Evolutionary conservation across 2,888 invertebrate genomes (phyloP).

Genomic region (Tenthredo notha): DNA sequence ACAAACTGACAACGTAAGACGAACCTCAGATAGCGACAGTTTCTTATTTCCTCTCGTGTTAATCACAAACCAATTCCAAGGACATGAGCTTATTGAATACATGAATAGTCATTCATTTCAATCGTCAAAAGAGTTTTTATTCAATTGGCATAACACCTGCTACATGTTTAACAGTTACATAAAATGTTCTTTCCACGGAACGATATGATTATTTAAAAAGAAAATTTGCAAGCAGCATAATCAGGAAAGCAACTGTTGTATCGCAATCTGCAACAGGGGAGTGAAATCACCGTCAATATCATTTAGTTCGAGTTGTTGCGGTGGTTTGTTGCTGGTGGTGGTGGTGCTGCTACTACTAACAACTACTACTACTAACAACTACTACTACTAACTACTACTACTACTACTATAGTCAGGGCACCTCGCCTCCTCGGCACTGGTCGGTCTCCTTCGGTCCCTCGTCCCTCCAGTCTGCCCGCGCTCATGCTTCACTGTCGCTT

Average conservation of each 20-base stretch:
- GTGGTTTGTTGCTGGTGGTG: not conserved
- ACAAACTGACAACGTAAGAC: not conserved
- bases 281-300: not conserved
- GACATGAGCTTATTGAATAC: not conserved
- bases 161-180: too few relatives aligned
- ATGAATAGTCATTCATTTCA: too few relatives aligned
- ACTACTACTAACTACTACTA: not conserved
- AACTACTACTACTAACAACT: not conserved
- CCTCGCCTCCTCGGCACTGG: not conserved
- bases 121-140: too few relatives aligned
- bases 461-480: not conserved
- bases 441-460: not conserved
- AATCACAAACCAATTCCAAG: not conserved
- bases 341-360: not conserved
- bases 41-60: not conserved
- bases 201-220: too few relatives aligned
- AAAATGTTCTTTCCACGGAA: too few relatives aligned
- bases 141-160: too few relatives aligned
- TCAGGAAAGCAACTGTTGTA: not conserved
- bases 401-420: not conserved
- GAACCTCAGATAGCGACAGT: not conserved
- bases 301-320: not conserved
- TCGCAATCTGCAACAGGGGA: not conserved
- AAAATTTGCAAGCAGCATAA: not conserved
- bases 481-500: slow-evolving; percentile 29